Base-by-base conservation (phyloP, 1,140 invertebrate species). In the Thaumetopoea pityocampa region DNA sequence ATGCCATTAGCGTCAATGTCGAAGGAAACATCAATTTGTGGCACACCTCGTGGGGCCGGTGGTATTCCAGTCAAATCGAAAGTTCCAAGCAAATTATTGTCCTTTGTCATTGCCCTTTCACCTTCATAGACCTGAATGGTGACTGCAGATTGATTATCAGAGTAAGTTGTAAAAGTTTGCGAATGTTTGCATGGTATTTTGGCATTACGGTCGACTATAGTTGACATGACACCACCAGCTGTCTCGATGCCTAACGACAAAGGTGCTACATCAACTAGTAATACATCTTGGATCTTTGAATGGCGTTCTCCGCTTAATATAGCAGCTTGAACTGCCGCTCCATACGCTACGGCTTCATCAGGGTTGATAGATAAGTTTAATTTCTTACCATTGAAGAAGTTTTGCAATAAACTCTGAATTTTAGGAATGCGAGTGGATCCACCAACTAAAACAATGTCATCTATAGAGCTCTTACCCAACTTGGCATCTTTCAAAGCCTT, bases 31-130 rank as follows among this genome's bases (percentile, higher is more conserved):
- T 90, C 87, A 38, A 96, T 92, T 62, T 94, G 90, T 0, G 92
- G 91, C 0, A 94, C 89, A 7, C 93, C 93, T 6, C 93, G 80
- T 0, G 93, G 93, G 7, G 93, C 93, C n/a, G 93, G 92, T 1
- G 93, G 92, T 36, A 96, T 94, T 1, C 93, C 93, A 0, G 89
- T 89, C 28, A 96, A 74, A 61, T 93, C 89, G 63, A 95, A 94
- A 37, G 87, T 92, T 24, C 93, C 93, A 16, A 95, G 72, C 3
- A 92, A 59, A 59, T 94, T 92, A 73, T 93, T 93, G 47, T 93
- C 90, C 67, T 90, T 91, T 3, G 92, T 93, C 90, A 93, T 92
- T n/a, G 89, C 89, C 20, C 91, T 77, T 64, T 92, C 91, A 16
- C 91, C 91, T 80, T 92, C 90, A 49, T 87, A 92, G 4, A 90